phyloP scores from a whole-genome alignment of 2,797 vertebrate genomes.

The Denticeps clupeoides region DNA sequence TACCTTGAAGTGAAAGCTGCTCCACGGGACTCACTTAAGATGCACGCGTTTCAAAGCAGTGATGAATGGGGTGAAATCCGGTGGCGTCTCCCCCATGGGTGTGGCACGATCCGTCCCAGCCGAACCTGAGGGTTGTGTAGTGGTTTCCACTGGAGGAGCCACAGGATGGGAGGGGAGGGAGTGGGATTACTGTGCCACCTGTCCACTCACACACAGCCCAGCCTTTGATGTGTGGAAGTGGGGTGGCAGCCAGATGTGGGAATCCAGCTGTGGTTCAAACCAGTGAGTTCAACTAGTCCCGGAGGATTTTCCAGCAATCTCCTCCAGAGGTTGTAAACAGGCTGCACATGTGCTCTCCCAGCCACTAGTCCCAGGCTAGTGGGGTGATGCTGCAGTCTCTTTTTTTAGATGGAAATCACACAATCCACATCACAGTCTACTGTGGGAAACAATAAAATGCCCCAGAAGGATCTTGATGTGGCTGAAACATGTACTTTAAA shows the following conservation, averaged over 20 bases:
- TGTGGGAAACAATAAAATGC: no score
- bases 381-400: background rate
- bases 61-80: background rate
- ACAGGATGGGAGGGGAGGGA: background rate
- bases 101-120: background rate
- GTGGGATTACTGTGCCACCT: conserved; percentile 17
- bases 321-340: background rate
- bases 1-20: conserved; percentile 10
- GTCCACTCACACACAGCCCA: conserved; percentile 3
- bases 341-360: conserved; percentile 10
- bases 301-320: conserved; percentile 6
- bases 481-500: no score
- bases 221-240: conserved; percentile 24
- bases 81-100: background rate
- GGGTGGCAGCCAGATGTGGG: conserved; percentile 30
- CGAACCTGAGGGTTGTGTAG: background rate
- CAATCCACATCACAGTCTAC: no score
- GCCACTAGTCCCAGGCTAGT: background rate
- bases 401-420: no score
- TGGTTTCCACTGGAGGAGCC: background rate
- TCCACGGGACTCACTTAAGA: conserved; percentile 2
- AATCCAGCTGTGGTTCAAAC: conserved; percentile 21
- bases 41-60: background rate
- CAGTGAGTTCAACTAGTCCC: conserved; percentile 7
- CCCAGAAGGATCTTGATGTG: no score